phyloP scores from a whole-genome alignment of 2,888 invertebrate species.

The Cheilosia scutellata region DNA sequence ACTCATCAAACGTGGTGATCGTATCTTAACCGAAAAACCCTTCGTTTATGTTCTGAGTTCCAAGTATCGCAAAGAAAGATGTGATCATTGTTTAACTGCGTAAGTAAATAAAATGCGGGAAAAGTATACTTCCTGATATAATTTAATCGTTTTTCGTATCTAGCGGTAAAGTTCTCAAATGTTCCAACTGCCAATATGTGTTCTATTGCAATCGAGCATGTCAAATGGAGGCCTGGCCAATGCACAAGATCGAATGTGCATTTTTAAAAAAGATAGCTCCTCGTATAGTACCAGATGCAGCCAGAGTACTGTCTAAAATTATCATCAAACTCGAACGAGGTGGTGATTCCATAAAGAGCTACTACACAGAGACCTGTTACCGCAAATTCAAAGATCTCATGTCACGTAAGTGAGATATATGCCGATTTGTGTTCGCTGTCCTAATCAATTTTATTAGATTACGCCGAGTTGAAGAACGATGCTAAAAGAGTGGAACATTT shows the following conservation, averaged over 20 bases:
- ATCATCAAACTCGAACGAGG: constrained; percentile 87
- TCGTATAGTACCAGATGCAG: constrained; percentile 91
- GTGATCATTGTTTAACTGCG: constrained; percentile 91
- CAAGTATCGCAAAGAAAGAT: constrained; percentile 88
- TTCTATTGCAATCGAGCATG: constrained; percentile 93
- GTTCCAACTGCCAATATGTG: constrained; percentile 92
- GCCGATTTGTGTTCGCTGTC: not conserved
- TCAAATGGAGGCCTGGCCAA: constrained; percentile 92
- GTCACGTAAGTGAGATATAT: constrained; percentile 90
- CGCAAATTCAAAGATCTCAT: constrained; percentile 94
- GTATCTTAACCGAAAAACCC: constrained; percentile 89
- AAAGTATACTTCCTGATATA: no score
- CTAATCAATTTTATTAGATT: constrained; percentile 86
- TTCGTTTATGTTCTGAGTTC: constrained; percentile 90
- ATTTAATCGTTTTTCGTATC: constrained; percentile 5
- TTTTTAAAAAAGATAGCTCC: constrained; percentile 90
- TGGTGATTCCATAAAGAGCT: constrained; percentile 88
- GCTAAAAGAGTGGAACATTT: constrained; percentile 91
- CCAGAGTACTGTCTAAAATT: constrained; percentile 91
- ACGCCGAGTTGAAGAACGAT: constrained; percentile 91
- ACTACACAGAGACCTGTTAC: constrained; percentile 88
- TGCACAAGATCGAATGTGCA: constrained; percentile 93
- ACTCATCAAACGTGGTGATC: constrained; percentile 86
- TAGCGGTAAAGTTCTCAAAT: constrained; percentile 90
- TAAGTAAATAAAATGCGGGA: constrained; percentile 83